Base-by-base conservation (phyloP, 2,888 invertebrate genomes). In the Paralinhomoeus sp. region DNA sequence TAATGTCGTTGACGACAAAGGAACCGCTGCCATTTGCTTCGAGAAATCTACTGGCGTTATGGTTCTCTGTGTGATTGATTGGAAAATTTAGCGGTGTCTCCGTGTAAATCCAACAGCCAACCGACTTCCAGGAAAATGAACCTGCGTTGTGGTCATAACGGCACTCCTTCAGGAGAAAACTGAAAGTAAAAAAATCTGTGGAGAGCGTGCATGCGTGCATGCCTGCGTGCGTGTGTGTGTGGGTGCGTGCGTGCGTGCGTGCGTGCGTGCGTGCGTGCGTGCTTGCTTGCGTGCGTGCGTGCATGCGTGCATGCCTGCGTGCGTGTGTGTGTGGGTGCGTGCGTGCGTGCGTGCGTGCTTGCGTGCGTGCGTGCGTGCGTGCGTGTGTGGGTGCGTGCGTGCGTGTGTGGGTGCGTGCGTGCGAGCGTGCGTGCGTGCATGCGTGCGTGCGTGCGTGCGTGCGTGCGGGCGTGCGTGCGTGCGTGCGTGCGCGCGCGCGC, bases 381-480 rank as follows among this genome's bases (percentile, higher is more conserved):
- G 45, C 39, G 43, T 45, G 35, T 24, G 33, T 45, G 43, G 23
- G 43, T 34, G 35, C 35, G 35, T 45, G 43, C 39, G 43, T 45
- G 43, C 39, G 45, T 45, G 31, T 17, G 43, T 45, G 34, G 9
- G 43, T 45, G 43, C 37, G 43, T 45, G 43, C 37, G 45, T 45
- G 43, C 39, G 43, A 46, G 43, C 39, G 35, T 45, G 31, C 37
- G 43, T 45, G 43, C 39, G 43, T 45, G 43, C 20, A 22, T 45
- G 34, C 17, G 35, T 45, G 35, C 17, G 9, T 35, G 35, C 17
- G 35, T 27, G 27, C n/a, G n/a, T n/a, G n/a, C n/a, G n/a, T n/a
- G n/a, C n/a, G n/a, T n/a, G n/a, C n/a, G n/a, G n/a, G n/a, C n/a
- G n/a, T n/a, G n/a, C n/a, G n/a, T n/a, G n/a, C n/a, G n/a, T n/a